Base-by-base conservation (phyloP, 1,140 invertebrate species). In the Trissolcus basalis region DNA sequence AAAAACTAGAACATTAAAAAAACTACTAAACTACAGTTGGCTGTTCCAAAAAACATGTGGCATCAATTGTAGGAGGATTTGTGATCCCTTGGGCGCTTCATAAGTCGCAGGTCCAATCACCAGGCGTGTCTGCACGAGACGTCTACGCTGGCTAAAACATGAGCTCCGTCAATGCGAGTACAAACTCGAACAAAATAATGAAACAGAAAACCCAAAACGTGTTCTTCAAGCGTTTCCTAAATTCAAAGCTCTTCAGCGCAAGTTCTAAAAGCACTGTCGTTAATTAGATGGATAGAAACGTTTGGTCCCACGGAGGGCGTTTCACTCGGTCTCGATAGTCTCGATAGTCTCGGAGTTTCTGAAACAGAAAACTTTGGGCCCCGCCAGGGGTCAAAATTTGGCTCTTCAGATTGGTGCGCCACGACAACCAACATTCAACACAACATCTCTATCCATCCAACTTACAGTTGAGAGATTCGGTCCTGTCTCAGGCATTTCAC, bases 131-230 rank as follows among this genome's bases (percentile, higher is more conserved):
- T 83, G 68, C 82, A 82, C 78, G 82, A 83, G 43, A 84, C 81
- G 61, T 87, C 82, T 78, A 86, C 81, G 77, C 84, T 85, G 84
- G 81, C 85, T 87, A 85, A 81, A 87, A 83, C 83, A 78, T 78
- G 78, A 76, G 76, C 76, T 81, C 80, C 76, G 63, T 81, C 73
- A 83, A 82, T 82, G 69, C 54, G 3, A 39, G 9, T n/a, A 39
- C 36, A 11, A n/a, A 39, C 36, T n/a, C n/a, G n/a, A n/a, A n/a
- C n/a, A n/a, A n/a, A n/a, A n/a, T n/a, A n/a, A n/a, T n/a, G n/a
- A n/a, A n/a, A n/a, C n/a, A n/a, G n/a, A n/a, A n/a, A n/a, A n/a
- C n/a, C n/a, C n/a, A n/a, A 39, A 39, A 11, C 3, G 1, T 39
- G 2, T 39, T 39, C 3, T 9, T 9, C 36, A 39, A 39, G 9